phyloP scores from a whole-genome alignment of 2,888 invertebrate genomes.

The Orchesellides sinensis region DNA sequence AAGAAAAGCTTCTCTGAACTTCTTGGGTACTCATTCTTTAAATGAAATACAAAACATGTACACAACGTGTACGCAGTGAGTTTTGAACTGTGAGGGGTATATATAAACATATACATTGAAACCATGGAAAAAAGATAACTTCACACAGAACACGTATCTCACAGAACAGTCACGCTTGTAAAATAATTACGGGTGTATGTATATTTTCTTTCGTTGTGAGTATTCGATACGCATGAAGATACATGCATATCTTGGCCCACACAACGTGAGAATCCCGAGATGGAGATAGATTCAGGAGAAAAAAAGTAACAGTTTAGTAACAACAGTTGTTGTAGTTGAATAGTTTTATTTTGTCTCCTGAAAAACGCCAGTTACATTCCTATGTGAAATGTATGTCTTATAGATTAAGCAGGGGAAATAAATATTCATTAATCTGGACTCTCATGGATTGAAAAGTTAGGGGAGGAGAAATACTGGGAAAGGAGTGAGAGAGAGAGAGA shows the following conservation, averaged over 20 bases:
- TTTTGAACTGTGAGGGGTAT: neutral
- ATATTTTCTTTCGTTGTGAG: neutral
- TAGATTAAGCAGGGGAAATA: constrained; percentile 66
- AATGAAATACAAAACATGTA: neutral
- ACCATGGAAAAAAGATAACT: constrained; percentile 39
- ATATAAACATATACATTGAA: too few relatives aligned
- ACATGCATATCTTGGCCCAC: too few relatives aligned
- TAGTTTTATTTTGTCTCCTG: neutral
- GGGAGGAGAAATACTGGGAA: constrained; percentile 41
- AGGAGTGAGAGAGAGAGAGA: constrained; percentile 22
- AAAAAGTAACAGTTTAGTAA: neutral
- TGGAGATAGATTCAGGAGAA: neutral
- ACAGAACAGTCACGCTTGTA: constrained; percentile 7
- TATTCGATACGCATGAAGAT: too few relatives aligned
- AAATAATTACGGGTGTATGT: constrained; percentile 45
- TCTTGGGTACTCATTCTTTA: neutral
- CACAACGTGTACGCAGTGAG: neutral
- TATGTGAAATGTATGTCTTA: constrained; percentile 9
- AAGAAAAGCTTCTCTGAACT: constrained; percentile 32
- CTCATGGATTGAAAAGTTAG: constrained; percentile 71
- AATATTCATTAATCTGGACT: constrained; percentile 74
- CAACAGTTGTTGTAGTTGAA: neutral
- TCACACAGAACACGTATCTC: constrained; percentile 24
- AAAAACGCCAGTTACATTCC: neutral
- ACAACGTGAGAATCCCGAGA: neutral